These are phyloP conservation scores for Subacronicta megacephala DNA, from an alignment of 2,888 invertebrate genomes.

Conservation along the genomic window DNA sequence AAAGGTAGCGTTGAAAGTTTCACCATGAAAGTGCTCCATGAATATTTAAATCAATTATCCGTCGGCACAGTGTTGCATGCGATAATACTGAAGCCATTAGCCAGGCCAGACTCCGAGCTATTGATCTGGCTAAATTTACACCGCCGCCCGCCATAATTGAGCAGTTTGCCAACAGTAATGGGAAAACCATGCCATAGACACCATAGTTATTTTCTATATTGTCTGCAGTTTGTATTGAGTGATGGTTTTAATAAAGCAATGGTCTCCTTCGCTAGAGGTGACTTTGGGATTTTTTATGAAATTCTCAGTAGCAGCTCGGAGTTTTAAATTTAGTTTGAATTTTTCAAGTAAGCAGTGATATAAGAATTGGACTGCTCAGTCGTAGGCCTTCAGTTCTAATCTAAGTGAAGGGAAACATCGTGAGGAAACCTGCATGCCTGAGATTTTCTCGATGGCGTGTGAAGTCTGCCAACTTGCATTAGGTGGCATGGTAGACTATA, in stretches of 20 bases:
- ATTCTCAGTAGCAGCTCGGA: too few species aligned
- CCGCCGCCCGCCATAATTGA: conserved; percentile 61
- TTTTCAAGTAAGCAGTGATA: too few species aligned
- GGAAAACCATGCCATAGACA: conserved; percentile 62
- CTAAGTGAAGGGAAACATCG: too few species aligned
- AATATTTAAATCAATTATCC: conserved; percentile 38
- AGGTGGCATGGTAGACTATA: too few species aligned
- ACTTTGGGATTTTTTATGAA: too few species aligned
- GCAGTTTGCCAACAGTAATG: conserved; percentile 64
- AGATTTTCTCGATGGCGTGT: too few species aligned
- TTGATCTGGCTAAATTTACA: conserved; percentile 78
- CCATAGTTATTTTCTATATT: conserved; percentile 7
- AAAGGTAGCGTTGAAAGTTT: conserved; percentile 25
- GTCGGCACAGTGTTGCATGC: conserved; percentile 21
- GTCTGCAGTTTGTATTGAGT: conserved; percentile 2
- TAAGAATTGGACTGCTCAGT: too few species aligned
- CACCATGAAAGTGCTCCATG: conserved; percentile 6
- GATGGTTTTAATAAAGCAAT: neutral
- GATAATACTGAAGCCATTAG: conserved; percentile 65
- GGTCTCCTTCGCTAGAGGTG: too few species aligned
- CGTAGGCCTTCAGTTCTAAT: too few species aligned
- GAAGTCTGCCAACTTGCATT: too few species aligned
- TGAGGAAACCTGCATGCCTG: too few species aligned
- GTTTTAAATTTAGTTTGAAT: too few species aligned
- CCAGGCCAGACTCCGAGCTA: conserved; percentile 71